phyloP scores from a whole-genome alignment of 2,888 invertebrate genomes.

The Trissonchulus sp. region DNA sequence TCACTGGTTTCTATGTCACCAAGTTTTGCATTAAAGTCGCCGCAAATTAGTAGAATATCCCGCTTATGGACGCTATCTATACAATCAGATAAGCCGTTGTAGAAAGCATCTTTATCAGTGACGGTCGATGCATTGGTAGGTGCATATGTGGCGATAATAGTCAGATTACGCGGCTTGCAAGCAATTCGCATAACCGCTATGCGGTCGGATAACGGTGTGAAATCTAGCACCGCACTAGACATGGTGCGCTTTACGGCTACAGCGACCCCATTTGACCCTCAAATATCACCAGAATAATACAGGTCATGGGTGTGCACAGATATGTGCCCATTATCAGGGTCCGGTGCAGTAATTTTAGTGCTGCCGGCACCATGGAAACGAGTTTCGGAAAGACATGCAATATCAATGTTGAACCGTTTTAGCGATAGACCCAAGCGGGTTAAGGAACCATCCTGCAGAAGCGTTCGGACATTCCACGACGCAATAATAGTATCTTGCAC shows the following conservation, averaged over 20 bases:
- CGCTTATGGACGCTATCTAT: background rate
- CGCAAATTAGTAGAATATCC: background rate
- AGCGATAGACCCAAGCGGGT: background rate
- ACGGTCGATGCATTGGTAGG: background rate
- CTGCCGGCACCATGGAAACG: background rate
- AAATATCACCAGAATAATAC: background rate
- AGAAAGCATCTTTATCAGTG: background rate
- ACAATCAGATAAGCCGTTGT: background rate
- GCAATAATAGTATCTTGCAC: no score
- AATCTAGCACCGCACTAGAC: no score
- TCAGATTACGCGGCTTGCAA: background rate
- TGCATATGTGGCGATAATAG: constrained; percentile 5
- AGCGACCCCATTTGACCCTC: background rate
- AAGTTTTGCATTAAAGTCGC: constrained; percentile 10
- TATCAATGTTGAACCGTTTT: constrained; percentile 9
- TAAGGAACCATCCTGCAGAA: background rate
- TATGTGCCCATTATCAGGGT: no score
- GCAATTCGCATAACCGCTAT: background rate
- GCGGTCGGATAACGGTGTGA: background rate
- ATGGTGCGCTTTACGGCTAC: background rate
- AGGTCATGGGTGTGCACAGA: constrained; percentile 3
- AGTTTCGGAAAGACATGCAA: background rate
- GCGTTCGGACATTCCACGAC: no score
- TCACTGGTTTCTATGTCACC: background rate
- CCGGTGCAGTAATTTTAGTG: no score